A percentile compares a stretch with the other conserved stretches of the same genome.
Conservation (phyloP, 2,113 vertebrate genomes). For the Seriola rivoliana region DNA sequence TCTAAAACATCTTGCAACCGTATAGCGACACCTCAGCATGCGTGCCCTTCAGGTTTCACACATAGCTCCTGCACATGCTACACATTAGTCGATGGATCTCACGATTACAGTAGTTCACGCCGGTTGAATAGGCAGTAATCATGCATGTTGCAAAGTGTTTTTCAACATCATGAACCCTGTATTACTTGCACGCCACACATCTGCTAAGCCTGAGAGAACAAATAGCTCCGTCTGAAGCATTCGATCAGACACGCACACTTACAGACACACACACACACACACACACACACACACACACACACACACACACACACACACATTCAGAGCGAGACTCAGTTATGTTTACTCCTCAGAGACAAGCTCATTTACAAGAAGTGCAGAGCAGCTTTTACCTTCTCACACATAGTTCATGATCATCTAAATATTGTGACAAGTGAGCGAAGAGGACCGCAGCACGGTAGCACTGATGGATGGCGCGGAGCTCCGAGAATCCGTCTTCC, state of each 20-base stretch:
- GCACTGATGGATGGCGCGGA: constrained; percentile 52
- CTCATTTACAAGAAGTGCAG: constrained; percentile 62
- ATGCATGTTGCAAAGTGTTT: constrained; percentile 71
- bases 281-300: constrained; percentile 33
- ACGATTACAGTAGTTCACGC: constrained; percentile 53
- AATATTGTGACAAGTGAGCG: constrained; percentile 68
- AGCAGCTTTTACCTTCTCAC: constrained; percentile 53
- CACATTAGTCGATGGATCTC: constrained; percentile 61
- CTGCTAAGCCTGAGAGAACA: constrained; percentile 61
- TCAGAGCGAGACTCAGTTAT: constrained; percentile 19
- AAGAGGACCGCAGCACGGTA: constrained; percentile 42
- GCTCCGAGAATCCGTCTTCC: constrained; percentile 8
- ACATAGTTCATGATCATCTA: constrained; percentile 53
- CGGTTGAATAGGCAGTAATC: constrained; percentile 64
- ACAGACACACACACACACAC: constrained; percentile 42
- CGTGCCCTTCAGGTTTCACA: constrained; percentile 35
- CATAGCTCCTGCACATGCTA: constrained; percentile 58
- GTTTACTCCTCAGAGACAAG: constrained; percentile 59
- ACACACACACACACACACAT: constrained; percentile 39
- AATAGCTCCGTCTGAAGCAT: constrained; percentile 49
- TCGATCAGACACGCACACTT: constrained; percentile 49
- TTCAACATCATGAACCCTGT: constrained; percentile 51
- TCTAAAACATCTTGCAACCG: constrained; percentile 3
- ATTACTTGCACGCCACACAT: constrained; percentile 57
- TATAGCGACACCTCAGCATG: not conserved